Evolutionary conservation across 2,888 invertebrate genomes (phyloP), one percentile per base, ranked within the genome.

Genomic region (Leucoptera coffeella): DNA sequence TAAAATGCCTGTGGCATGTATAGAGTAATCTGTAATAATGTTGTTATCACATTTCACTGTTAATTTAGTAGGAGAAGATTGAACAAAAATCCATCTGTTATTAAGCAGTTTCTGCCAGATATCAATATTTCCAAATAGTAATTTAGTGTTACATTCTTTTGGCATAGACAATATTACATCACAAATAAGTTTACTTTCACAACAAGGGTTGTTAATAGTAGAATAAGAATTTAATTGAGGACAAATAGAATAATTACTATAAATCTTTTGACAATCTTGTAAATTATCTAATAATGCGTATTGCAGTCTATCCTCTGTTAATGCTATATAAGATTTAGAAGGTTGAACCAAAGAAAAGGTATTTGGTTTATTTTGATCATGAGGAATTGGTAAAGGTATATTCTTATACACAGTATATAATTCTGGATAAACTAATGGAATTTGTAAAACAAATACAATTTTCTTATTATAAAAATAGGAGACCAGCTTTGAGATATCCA

Each of bases 31-130:
- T 12, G 12, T 12, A 12, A 11, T 23, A 22, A n/a, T n/a, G n/a
- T 7, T 12, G n/a, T 4, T 11, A 8, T 23, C 12, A 11, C 23
- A 23, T 5, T 23, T 12, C 4, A 23, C 9, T 7, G 23, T 23
- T 12, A 23, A 12, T 23, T 23, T 23, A 23, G 11, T 23, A 11
- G 23, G 23, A 12, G n/a, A 12, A 12, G 23, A 23, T 4, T 23
- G 12, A 12, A 23, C 13, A 23, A 11, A 23, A 12, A 23, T 23
- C 7, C 23, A 23, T 4, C 13, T 5, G 9, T 23, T 23, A 23
- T 23, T 23, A 12, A 11, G 5, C 4, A 23, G 12, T 23, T 11
- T 23, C 12, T 23, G 23, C 23, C 23, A 23, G 5, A 23, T 11
- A n/a, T 23, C 23, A 12, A 23, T 12, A 4, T 23, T 4, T 6